phyloP scores from a whole-genome alignment of 2,113 vertebrate genomes.

The Tachuris rubrigastra region DNA sequence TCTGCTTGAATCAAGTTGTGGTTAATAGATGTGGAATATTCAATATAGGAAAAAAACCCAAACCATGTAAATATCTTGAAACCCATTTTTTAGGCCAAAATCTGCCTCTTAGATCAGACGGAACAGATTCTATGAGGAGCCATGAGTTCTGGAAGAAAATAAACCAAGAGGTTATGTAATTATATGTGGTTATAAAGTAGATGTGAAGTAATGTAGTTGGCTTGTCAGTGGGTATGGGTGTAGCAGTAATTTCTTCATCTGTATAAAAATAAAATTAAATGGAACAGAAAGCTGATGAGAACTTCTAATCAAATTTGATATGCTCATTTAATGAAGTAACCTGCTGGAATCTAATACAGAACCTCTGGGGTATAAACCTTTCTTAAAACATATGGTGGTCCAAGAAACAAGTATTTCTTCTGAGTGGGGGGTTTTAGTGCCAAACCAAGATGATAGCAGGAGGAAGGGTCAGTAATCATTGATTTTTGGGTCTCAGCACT shows the following conservation, averaged over 20 bases:
- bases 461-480: neutral
- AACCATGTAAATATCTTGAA: constrained; percentile 39
- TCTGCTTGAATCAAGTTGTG: constrained; percentile 46
- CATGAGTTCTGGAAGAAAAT: constrained; percentile 70
- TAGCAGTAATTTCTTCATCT: constrained; percentile 75
- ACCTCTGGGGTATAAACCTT: constrained; percentile 33
- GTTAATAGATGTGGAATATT: constrained; percentile 61
- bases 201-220: constrained; percentile 77
- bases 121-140: constrained; percentile 58
- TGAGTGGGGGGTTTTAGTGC: neutral
- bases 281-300: constrained; percentile 68
- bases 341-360: constrained; percentile 63
- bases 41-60: constrained; percentile 15
- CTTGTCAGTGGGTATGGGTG: constrained; percentile 72
- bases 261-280: constrained; percentile 73
- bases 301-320: constrained; percentile 69
- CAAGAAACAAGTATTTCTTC: constrained; percentile 42
- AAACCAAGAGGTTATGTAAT: constrained; percentile 71
- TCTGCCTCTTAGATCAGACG: constrained; percentile 55
- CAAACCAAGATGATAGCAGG: constrained; percentile 24
- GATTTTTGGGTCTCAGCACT: neutral
- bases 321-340: constrained; percentile 65
- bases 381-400: constrained; percentile 39
- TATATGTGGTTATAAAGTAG: constrained; percentile 63
- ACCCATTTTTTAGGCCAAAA: constrained; percentile 3